Conservation (phyloP, 2,797 vertebrate genomes). For the Peromyscus eremicus region DNA sequence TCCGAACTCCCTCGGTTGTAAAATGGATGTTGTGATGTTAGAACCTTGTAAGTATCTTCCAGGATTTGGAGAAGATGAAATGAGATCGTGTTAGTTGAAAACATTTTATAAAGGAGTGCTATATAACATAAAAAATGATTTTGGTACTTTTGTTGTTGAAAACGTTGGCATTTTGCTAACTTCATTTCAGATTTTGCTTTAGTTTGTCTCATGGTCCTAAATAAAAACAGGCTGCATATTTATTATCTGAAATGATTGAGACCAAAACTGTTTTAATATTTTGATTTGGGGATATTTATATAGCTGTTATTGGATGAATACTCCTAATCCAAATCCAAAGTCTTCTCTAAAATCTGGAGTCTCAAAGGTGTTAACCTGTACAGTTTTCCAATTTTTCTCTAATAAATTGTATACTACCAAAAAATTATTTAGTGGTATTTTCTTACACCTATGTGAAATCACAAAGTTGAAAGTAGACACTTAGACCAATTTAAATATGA, state of each 20-base stretch:
- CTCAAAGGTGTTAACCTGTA: background rate
- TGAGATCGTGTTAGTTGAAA: constrained; percentile 49
- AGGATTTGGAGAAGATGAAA: constrained; percentile 57
- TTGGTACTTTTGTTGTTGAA: constrained; percentile 31
- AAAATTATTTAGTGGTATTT: constrained; percentile 30
- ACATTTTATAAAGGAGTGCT: constrained; percentile 34
- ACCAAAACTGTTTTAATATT: background rate
- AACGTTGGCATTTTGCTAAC: constrained; percentile 49
- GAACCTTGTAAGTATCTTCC: constrained; percentile 17
- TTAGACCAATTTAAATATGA: constrained; percentile 49
- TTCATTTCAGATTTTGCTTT: constrained; percentile 62
- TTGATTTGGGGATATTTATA: background rate
- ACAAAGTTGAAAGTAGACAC: constrained; percentile 3
- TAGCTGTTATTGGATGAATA: background rate
- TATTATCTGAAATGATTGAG: background rate
- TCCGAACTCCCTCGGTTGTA: background rate
- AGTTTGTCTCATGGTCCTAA: constrained; percentile 54
- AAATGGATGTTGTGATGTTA: constrained; percentile 21
- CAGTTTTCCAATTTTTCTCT: background rate
- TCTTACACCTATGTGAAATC: constrained; percentile 19
- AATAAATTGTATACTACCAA: constrained; percentile 3
- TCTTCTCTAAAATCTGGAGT: background rate
- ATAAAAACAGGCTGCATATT: constrained; percentile 24
- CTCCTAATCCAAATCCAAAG: background rate
- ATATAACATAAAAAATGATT: constrained; percentile 4